Evolutionary conservation across 2,888 invertebrate genomes (phyloP).

Genomic region (Acheta domesticus): DNA sequence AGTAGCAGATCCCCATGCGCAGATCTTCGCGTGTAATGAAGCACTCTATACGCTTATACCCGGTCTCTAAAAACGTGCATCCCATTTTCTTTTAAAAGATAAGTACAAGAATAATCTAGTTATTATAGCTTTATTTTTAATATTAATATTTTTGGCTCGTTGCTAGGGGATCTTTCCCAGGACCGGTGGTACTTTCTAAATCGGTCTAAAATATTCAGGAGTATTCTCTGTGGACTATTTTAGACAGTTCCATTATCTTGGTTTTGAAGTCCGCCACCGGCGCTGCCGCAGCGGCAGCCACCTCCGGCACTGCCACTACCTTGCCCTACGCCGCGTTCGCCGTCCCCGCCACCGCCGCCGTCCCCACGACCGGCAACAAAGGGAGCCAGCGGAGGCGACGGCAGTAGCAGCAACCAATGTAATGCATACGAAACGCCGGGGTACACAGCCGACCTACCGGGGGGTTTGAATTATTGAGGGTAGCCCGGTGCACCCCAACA

Average conservation of each 20-base stretch:
- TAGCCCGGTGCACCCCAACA: neutral
- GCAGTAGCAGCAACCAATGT: slow-evolving; percentile 9
- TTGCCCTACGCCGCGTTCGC: neutral
- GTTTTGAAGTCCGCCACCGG: neutral
- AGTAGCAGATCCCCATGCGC: slow-evolving; percentile 18
- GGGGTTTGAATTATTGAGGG: slow-evolving; percentile 11
- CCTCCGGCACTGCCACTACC: neutral
- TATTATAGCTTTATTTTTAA: slow-evolving; percentile 11
- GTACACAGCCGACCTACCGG: slow-evolving; percentile 18
- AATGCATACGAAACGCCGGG: slow-evolving; percentile 18
- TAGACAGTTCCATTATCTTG: slow-evolving; percentile 18
- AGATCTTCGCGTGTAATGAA: slow-evolving; percentile 18
- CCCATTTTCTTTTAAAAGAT: slow-evolving; percentile 18
- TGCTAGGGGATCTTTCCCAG: neutral
- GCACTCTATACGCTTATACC: slow-evolving; percentile 18
- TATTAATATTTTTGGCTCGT: neutral
- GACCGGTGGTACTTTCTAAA: neutral
- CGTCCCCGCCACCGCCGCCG: neutral
- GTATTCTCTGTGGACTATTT: slow-evolving; percentile 3
- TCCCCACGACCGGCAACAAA: neutral
- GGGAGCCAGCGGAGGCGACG: slow-evolving; percentile 5
- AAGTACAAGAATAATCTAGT: slow-evolving; percentile 10
- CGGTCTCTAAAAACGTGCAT: slow-evolving; percentile 5
- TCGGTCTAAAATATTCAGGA: slow-evolving; percentile 7
- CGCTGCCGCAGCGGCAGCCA: neutral